Percentiles rank a stretch among this genome's conserved stretches.
These are phyloP conservation scores for Archips crataeganus DNA, from an alignment of 2,888 invertebrate genomes.

Conservation along the genomic window DNA sequence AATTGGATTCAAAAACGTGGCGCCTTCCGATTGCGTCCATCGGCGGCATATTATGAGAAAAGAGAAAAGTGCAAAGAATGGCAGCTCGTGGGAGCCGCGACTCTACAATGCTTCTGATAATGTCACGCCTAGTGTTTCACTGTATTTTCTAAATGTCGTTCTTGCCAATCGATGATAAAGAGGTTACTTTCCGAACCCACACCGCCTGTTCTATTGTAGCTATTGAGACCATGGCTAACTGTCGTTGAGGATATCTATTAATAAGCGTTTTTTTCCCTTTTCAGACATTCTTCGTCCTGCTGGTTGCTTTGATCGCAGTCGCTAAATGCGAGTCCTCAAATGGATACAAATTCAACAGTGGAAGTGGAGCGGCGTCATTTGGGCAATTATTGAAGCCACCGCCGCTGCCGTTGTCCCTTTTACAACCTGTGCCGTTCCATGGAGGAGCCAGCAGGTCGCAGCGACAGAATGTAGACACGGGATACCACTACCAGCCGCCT, in stretches of 20 bases:
- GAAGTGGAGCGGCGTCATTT: constrained; percentile 65
- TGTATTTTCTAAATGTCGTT: constrained; percentile 70
- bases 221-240: background rate
- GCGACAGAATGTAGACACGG: constrained; percentile 67
- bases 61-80: constrained; percentile 83
- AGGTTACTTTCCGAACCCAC: constrained; percentile 32
- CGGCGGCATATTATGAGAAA: constrained; percentile 76
- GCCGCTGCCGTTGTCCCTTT: constrained; percentile 69
- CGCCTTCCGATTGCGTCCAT: constrained; percentile 72
- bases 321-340: constrained; percentile 64
- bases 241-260: background rate
- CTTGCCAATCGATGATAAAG: constrained; percentile 42
- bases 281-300: constrained; percentile 71
- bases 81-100: constrained; percentile 71
- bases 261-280: constrained; percentile 50
- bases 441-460: constrained; percentile 65
- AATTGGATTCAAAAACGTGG: constrained; percentile 61
- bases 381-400: constrained; percentile 78
- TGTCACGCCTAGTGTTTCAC: constrained; percentile 76
- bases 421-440: constrained; percentile 76
- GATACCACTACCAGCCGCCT: constrained; percentile 67
- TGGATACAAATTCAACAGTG: constrained; percentile 58
- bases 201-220: background rate
- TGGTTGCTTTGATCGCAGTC: constrained; percentile 61
- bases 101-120: constrained; percentile 70